Evolutionary conservation across 2,797 vertebrate genomes (phyloP).

Genomic region (Amazona finschi): DNA sequence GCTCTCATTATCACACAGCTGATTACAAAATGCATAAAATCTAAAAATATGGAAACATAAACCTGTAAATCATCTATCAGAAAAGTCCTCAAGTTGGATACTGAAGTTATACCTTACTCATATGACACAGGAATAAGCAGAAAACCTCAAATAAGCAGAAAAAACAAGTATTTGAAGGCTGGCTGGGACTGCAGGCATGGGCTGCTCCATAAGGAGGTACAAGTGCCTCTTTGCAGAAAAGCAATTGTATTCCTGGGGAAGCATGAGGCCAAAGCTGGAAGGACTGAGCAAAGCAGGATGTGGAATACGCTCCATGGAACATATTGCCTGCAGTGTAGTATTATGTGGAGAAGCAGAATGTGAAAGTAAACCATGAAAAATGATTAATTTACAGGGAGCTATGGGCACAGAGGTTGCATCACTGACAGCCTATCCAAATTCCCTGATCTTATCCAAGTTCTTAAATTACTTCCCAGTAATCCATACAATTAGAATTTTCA

Average conservation of each 20-base stretch:
- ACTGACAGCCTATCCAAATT: constrained; percentile 22
- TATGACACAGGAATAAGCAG: background rate
- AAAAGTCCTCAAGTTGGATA: background rate
- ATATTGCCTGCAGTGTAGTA: background rate
- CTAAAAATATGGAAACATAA: background rate
- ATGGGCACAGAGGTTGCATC: background rate
- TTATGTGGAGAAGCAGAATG: background rate
- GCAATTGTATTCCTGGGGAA: background rate
- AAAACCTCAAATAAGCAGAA: background rate
- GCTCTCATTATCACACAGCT: background rate
- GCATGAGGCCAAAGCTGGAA: background rate
- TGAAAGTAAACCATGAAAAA: constrained; percentile 3
- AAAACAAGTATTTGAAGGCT: background rate
- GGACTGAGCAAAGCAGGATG: background rate
- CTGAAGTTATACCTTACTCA: background rate
- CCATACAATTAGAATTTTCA: constrained; percentile 34
- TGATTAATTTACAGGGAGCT: background rate
- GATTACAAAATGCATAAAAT: background rate
- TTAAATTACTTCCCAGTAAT: constrained; percentile 42
- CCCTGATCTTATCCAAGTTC: constrained; percentile 11
- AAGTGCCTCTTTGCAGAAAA: background rate
- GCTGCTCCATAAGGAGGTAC: background rate
- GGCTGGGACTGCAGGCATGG: background rate
- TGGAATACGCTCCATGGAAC: background rate
- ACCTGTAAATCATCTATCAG: background rate